Evolutionary conservation across 1,140 invertebrate genomes (phyloP), one percentile per base, ranked within the genome.

Genomic region (Lepidostoma basale): DNA sequence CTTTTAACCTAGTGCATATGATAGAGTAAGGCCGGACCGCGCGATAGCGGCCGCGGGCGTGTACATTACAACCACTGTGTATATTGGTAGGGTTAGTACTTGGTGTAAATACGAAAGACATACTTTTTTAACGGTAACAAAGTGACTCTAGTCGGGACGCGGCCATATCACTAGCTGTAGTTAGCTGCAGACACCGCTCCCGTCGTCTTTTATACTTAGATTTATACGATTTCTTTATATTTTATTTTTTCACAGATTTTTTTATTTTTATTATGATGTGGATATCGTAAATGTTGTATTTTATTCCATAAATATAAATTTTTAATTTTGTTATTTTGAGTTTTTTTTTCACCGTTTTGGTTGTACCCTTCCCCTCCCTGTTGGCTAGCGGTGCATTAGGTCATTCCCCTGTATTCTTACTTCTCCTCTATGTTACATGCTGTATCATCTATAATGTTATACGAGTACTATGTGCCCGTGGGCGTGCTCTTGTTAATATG

Each of bases 171-270:
- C 39, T 65, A 56, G 47, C 16, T 39, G 40, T 62, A 36, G n/a
- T n/a, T n/a, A n/a, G n/a, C n/a, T n/a, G n/a, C n/a, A 58, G 20
- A 10, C 56, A 44, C 42, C 44, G 39, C 44, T 66, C 62, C 68
- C 47, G 23, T 45, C 64, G 49, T 69, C 18, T 70, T 70, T 62
- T 70, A 52, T 64, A 64, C 54, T 58, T 69, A 69, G 63, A 69
- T 44, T 68, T 69, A 40, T 69, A 59, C 56, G 71, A 69, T 67
- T 69, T 73, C 47, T 67, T 73, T 69, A 69, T 73, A 73, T 69
- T 69, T 73, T 73, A 73, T 73, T 73, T 73, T 73, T 73, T 73
- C 71, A 73, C 71, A 73, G 67, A 73, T 69, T 73, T 73, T 67
- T 73, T 73, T 69, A 63, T 69, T 73, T 73, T 73, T 60, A 66